These are phyloP conservation scores for Aplysina aerophoba DNA, from an alignment of 37 sponge, comb jelly and placozoan species.

Conservation along the genomic window DNA sequence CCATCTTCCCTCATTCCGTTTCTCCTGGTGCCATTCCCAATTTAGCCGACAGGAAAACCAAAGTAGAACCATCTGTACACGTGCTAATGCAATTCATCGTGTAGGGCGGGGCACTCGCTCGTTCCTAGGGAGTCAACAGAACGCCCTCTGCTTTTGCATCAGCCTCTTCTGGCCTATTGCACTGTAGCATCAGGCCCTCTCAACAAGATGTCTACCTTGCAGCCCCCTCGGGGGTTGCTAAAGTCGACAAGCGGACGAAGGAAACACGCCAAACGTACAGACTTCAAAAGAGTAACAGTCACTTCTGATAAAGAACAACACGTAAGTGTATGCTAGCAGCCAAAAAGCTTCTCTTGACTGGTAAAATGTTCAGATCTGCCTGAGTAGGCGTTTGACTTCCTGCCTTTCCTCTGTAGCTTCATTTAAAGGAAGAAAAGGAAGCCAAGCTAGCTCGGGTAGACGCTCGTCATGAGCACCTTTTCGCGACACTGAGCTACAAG, in stretches of 20 bases:
- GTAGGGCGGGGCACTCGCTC: too few relatives aligned
- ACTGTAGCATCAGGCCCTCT: not conserved
- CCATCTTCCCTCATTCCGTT: too few relatives aligned
- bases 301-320: conserved; percentile 61
- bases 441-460: conserved; percentile 86
- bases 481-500: conserved; percentile 76
- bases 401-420: conserved; percentile 12
- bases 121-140: too few relatives aligned
- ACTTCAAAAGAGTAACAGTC: not conserved
- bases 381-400: not conserved
- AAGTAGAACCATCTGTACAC: too few relatives aligned
- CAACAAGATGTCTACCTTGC: conserved; percentile 24
- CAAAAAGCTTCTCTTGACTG: too few relatives aligned
- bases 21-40: too few relatives aligned
- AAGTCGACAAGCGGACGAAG: conserved; percentile 28
- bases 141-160: too few relatives aligned
- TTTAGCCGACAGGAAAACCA: too few relatives aligned
- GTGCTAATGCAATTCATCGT: too few relatives aligned
- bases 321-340: too few relatives aligned
- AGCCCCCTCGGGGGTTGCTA: conserved; percentile 31
- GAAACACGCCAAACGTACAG: conserved; percentile 6
- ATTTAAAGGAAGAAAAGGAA: conserved; percentile 79
- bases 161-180: too few relatives aligned
- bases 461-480: conserved; percentile 83
- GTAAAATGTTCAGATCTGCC: too few relatives aligned